Conservation (phyloP, 2,797 vertebrate genomes). For the Halcyon chelicuti region DNA sequence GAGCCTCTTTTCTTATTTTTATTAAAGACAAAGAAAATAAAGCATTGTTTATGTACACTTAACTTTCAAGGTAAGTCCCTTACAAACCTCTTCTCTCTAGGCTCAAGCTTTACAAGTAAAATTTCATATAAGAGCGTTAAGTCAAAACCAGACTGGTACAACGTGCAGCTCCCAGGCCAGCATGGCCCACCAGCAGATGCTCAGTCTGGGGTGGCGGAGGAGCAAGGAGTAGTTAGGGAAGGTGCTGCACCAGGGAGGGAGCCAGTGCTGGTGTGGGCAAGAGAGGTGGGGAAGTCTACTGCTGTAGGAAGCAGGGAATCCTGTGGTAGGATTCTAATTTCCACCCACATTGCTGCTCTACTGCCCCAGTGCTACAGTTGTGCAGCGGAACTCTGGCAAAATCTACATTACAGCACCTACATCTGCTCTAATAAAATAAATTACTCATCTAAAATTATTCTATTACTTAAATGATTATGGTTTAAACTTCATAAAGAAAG, state of each 20-base stretch:
- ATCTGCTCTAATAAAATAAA: not conserved
- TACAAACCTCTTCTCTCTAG: not conserved
- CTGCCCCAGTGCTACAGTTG: not conserved
- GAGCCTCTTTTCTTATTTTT: not conserved
- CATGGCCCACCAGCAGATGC: not conserved
- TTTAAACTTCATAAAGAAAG: not conserved
- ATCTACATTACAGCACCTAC: not conserved
- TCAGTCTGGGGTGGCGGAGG: not conserved
- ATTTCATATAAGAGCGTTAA: not conserved
- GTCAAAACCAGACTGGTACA: not conserved
- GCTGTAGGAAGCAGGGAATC: not conserved
- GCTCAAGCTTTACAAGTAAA: not conserved
- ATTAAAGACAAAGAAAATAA: not conserved
- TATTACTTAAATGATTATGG: not conserved
- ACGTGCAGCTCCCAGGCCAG: not conserved
- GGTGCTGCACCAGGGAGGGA: not conserved
- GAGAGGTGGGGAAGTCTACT: not conserved
- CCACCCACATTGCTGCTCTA: not conserved
- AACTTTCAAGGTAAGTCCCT: not conserved
- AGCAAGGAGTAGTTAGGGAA: not conserved
- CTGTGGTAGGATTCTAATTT: not conserved
- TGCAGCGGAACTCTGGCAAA: not conserved
- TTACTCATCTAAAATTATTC: not conserved
- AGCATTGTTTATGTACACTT: not conserved
- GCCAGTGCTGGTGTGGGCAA: fast-evolving